phyloP scores from a whole-genome alignment of 2,113 vertebrate species.

The Raja brachyura region DNA sequence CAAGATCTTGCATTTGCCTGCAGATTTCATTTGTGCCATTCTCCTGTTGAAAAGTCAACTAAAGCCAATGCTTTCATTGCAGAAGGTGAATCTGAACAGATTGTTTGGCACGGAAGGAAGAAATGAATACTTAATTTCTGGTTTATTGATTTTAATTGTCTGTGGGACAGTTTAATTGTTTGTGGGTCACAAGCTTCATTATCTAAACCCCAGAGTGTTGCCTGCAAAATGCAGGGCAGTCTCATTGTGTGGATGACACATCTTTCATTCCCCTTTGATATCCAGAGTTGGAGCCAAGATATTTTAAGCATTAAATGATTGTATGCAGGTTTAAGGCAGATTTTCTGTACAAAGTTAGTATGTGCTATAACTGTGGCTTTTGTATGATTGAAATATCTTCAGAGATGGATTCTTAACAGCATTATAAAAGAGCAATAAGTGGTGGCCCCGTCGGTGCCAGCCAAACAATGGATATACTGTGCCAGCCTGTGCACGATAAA shows the following conservation, averaged over 20 bases:
- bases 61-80: not conserved
- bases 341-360: no score
- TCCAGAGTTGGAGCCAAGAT: no score
- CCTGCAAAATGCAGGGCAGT: not conserved
- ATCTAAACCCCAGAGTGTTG: not conserved
- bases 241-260: not conserved
- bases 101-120: no score
- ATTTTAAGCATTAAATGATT: not conserved
- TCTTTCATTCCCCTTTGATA: not conserved
- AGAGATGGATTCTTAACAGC: constrained; percentile 45
- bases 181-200: no score
- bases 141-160: no score
- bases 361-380: constrained; percentile 44
- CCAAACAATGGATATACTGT: constrained; percentile 54
- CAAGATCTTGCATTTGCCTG: not conserved
- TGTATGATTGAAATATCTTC: constrained; percentile 49
- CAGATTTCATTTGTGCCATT: not conserved
- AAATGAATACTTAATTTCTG: no score
- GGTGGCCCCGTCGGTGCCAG: constrained; percentile 50
- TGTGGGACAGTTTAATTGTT: no score
- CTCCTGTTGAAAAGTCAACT: not conserved
- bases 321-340: not conserved
- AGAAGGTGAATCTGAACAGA: not conserved
- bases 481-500: constrained; percentile 58
- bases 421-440: constrained; percentile 50